Evolutionary conservation across 2,113 vertebrate species (phyloP).

Genomic region (Brachyistius frenatus): DNA sequence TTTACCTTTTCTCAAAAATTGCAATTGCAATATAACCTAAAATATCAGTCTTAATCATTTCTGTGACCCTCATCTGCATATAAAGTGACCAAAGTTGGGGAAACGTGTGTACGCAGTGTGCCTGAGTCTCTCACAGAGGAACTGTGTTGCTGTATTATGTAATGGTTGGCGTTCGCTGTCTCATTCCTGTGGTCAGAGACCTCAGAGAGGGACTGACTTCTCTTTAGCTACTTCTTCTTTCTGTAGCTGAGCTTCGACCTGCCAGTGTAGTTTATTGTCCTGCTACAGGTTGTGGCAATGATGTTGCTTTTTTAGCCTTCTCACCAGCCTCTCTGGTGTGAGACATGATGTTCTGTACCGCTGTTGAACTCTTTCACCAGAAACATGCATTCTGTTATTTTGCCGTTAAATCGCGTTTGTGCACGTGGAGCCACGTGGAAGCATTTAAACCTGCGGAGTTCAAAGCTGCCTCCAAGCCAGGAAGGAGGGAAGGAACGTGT

Average conservation of each 20-base stretch:
- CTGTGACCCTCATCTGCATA: background rate
- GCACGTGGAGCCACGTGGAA: slow-evolving; percentile 66
- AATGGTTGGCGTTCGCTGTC: slow-evolving; percentile 56
- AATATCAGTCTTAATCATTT: background rate
- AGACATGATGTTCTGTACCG: background rate
- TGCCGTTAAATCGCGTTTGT: slow-evolving; percentile 41
- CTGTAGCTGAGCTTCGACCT: slow-evolving; percentile 18
- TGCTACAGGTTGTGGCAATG: background rate
- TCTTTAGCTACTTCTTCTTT: slow-evolving; percentile 22
- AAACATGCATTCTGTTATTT: background rate
- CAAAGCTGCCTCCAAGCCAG: slow-evolving; percentile 58
- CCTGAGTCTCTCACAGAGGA: slow-evolving; percentile 31
- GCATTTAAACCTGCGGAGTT: slow-evolving; percentile 54
- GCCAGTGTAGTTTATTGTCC: background rate
- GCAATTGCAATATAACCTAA: too few species aligned
- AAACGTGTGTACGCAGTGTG: slow-evolving; percentile 40
- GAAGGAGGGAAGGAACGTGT: slow-evolving; percentile 10
- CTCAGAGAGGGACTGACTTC: slow-evolving; percentile 40
- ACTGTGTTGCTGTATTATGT: slow-evolving; percentile 49
- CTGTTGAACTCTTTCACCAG: background rate
- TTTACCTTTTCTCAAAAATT: too few species aligned
- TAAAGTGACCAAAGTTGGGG: background rate
- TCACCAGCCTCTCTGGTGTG: too few species aligned
- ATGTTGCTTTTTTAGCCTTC: background rate
- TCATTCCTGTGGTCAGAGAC: slow-evolving; percentile 71